Evolutionary conservation across 1,140 invertebrate genomes (phyloP).

Genomic region (Papilio glaucus): DNA sequence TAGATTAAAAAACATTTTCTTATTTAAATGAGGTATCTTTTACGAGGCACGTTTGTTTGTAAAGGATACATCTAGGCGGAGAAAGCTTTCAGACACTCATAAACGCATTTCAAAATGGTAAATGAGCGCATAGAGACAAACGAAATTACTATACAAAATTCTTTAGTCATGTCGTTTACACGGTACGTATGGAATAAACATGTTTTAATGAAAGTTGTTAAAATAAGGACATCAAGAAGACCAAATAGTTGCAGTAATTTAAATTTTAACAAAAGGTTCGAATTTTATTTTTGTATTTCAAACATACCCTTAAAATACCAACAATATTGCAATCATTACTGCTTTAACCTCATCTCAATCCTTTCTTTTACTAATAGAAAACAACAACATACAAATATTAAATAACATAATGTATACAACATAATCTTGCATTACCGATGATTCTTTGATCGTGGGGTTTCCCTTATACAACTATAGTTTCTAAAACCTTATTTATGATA

Average conservation of each 20-base stretch:
- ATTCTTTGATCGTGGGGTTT: conserved; percentile 3
- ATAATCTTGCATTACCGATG: background rate
- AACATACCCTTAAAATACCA: too few species aligned
- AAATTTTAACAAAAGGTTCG: too few species aligned
- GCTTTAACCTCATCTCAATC: too few species aligned
- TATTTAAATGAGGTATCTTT: conserved; percentile 27
- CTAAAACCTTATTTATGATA: background rate
- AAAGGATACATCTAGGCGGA: conserved; percentile 28
- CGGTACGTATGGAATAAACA: background rate
- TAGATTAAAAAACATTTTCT: conserved; percentile 8
- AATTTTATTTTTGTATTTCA: too few species aligned
- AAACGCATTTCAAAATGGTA: conserved; percentile 24
- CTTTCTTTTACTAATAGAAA: too few species aligned
- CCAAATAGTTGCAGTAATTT: too few species aligned
- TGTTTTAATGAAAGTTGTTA: background rate
- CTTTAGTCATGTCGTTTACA: conserved; percentile 21
- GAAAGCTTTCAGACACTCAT: conserved; percentile 23
- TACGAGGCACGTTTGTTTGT: conserved; percentile 21
- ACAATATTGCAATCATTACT: too few species aligned
- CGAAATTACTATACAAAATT: conserved; percentile 11
- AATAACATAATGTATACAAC: background rate
- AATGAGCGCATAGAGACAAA: conserved; percentile 6
- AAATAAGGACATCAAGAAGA: background rate
- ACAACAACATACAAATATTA: too few species aligned
- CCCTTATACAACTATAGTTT: conserved; percentile 12